Evolutionary conservation across 2,113 vertebrate species (phyloP).

Genomic region (Oriolus oriolus): DNA sequence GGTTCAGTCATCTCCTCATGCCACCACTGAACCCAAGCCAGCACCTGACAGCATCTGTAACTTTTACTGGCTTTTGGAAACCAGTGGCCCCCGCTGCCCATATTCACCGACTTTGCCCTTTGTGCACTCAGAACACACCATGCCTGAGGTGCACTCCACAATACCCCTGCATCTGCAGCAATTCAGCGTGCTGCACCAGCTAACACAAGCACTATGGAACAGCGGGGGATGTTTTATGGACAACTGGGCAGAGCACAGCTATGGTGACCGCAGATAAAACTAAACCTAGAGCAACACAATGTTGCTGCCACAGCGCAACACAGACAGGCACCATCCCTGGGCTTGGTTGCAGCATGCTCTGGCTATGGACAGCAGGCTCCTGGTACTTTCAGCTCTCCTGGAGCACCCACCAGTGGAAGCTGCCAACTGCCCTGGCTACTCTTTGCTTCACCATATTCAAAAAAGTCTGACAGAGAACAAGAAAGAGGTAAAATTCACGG

Average conservation of each 20-base stretch:
- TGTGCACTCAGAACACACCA: not conserved
- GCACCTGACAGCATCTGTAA: not conserved
- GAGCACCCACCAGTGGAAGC: not conserved
- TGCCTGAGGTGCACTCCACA: accelerated
- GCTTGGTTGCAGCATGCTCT: accelerated
- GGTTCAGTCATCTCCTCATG: not conserved
- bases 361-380: not conserved
- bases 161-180: accelerated
- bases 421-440: too few species aligned
- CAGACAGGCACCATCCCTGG: not conserved
- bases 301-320: accelerated
- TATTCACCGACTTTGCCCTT: not conserved
- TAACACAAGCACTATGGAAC: accelerated
- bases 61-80: not conserved
- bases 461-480: not conserved
- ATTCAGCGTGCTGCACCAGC: not conserved
- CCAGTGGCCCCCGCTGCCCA: not conserved
- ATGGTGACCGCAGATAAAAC: not conserved
- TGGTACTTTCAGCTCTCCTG: not conserved
- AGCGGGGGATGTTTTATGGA: accelerated
- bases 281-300: accelerated
- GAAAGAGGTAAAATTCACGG: not conserved
- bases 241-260: not conserved
- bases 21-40: not conserved
- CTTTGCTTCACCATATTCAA: not conserved